Percentiles rank a stretch among this genome's conserved stretches.
Conservation (phyloP, 2,113 vertebrate genomes). For the Anarrhichthys ocellatus region DNA sequence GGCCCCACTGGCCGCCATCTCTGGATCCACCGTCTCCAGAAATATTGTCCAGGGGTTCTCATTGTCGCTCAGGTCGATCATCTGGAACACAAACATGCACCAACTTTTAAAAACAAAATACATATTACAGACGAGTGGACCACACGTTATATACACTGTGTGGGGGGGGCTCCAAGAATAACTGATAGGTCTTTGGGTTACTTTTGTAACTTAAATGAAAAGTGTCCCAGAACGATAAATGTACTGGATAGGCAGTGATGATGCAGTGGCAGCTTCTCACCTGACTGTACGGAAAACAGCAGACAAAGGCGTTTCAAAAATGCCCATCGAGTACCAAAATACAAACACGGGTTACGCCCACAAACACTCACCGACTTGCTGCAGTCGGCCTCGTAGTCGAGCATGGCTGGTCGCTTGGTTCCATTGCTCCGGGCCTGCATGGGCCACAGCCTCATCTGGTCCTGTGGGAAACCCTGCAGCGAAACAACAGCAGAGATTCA, state of each 20-base stretch:
- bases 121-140: background rate
- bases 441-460: slow-evolving; percentile 99
- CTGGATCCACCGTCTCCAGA: slow-evolving; percentile 98
- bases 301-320: background rate
- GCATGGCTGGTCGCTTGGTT: slow-evolving; percentile 97
- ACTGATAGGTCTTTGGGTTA: too few relatives aligned
- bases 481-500: slow-evolving; percentile 20
- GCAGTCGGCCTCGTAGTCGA: slow-evolving; percentile 98
- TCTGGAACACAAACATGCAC: slow-evolving; percentile 79
- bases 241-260: background rate
- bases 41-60: slow-evolving; percentile 99
- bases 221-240: too few relatives aligned
- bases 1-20: slow-evolving; percentile 96
- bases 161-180: too few relatives aligned
- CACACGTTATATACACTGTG: too few relatives aligned
- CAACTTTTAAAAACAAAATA: background rate
- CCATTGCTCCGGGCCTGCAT: slow-evolving; percentile 99
- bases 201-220: background rate
- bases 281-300: background rate
- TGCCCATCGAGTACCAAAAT: background rate
- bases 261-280: background rate
- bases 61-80: slow-evolving; percentile 99
- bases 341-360: background rate
- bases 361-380: slow-evolving; percentile 92
- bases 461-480: slow-evolving; percentile 95